These are phyloP conservation scores for Catocala nupta DNA, from an alignment of 2,888 invertebrate genomes.

Conservation along the genomic window DNA sequence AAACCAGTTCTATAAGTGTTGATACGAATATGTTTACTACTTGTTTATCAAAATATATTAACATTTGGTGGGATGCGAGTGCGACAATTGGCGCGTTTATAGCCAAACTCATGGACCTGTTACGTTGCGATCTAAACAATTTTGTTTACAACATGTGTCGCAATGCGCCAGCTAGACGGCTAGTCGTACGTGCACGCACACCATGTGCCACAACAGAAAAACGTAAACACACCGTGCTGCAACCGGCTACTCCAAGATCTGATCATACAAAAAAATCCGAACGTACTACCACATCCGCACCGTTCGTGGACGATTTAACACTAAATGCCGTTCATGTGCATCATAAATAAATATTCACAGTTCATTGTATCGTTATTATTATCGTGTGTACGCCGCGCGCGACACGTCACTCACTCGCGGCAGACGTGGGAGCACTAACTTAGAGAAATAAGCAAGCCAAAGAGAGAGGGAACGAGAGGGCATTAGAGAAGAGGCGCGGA, in stretches of 20 bases:
- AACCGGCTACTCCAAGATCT: constrained; percentile 57
- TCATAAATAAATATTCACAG: constrained; percentile 63
- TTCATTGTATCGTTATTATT: constrained; percentile 66
- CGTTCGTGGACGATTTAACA: constrained; percentile 55
- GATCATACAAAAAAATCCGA: constrained; percentile 45
- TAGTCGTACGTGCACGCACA: constrained; percentile 53
- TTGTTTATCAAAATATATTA: constrained; percentile 17
- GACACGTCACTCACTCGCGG: constrained; percentile 73
- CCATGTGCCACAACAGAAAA: constrained; percentile 65
- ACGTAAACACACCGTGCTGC: constrained; percentile 69
- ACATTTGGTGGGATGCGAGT: constrained; percentile 11
- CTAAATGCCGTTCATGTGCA: constrained; percentile 58
- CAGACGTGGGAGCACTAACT: constrained; percentile 75
- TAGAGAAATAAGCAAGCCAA: constrained; percentile 68
- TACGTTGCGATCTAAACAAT: constrained; percentile 39
- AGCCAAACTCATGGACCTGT: constrained; percentile 19
- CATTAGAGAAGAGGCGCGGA: constrained; percentile 58
- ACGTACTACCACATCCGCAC: constrained; percentile 50
- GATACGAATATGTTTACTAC: constrained; percentile 18
- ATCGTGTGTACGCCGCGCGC: constrained; percentile 56
- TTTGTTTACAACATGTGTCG: constrained; percentile 71
- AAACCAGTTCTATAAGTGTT: constrained; percentile 26
- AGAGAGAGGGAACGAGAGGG: constrained; percentile 75
- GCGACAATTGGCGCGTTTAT: constrained; percentile 25
- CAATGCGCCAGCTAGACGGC: constrained; percentile 67